Evolutionary conservation across 2,113 vertebrate species (phyloP).

Genomic region (Malurus melanocephalus): DNA sequence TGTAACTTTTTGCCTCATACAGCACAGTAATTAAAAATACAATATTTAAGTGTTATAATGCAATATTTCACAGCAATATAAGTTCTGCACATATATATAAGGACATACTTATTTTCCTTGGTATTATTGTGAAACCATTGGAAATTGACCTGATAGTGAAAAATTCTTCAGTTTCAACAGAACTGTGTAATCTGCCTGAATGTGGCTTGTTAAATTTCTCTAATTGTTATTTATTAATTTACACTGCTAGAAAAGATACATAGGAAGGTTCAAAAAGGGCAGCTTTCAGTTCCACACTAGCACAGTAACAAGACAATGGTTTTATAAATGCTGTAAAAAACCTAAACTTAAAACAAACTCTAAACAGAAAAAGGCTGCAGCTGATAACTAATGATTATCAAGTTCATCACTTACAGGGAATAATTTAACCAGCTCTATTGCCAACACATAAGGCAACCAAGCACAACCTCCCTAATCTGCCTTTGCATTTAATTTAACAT

Average conservation of each 20-base stretch:
- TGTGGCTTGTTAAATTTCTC: background rate
- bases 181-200: background rate
- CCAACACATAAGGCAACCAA: background rate
- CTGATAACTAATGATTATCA: background rate
- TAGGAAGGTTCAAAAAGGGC: background rate
- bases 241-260: background rate
- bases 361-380: background rate
- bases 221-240: background rate
- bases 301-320: background rate
- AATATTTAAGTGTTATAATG: background rate
- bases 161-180: background rate
- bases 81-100: background rate
- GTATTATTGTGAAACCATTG: background rate
- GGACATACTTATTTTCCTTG: background rate
- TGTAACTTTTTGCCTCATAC: background rate
- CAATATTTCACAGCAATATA: background rate
- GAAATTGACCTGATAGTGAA: background rate
- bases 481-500: constrained; percentile 6
- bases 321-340: background rate
- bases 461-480: background rate
- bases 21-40: background rate
- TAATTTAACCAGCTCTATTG: background rate
- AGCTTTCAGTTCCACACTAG: background rate
- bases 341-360: background rate
- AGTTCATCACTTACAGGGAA: background rate